phyloP scores from a whole-genome alignment of 2,113 vertebrate species.

The Corvus moneduloides region DNA sequence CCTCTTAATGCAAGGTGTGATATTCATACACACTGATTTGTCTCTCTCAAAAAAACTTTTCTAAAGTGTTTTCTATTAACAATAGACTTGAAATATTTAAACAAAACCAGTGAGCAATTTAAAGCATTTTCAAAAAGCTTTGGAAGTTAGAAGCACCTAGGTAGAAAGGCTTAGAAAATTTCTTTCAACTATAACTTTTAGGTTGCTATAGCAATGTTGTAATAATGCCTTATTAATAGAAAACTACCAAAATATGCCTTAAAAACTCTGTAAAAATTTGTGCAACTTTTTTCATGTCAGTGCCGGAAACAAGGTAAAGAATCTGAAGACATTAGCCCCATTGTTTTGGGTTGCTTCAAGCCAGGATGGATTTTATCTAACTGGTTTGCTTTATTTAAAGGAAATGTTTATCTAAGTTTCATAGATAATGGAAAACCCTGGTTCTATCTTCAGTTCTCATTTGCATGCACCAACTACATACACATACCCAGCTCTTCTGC shows the following conservation, averaged over 20 bases:
- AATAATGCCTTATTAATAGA: slow-evolving; percentile 32
- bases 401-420: not conserved
- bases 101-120: not conserved
- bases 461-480: not conserved
- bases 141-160: not conserved
- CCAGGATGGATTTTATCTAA: not conserved
- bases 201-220: slow-evolving; percentile 59
- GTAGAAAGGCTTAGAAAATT: slow-evolving; percentile 14
- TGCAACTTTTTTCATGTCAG: not conserved
- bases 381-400: not conserved
- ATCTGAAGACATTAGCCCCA: not conserved
- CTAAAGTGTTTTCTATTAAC: not conserved
- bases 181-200: not conserved
- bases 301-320: not conserved
- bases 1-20: not conserved
- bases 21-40: not conserved
- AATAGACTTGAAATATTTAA: not conserved
- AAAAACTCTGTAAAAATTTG: slow-evolving; percentile 18
- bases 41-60: not conserved
- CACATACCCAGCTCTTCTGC: not conserved
- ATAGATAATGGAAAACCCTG: not conserved
- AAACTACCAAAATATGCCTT: slow-evolving; percentile 22
- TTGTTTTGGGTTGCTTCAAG: not conserved
- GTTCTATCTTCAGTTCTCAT: not conserved
- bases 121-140: not conserved